These are phyloP conservation scores for Perizoma affinitatum DNA, from an alignment of 2,888 invertebrate species.

Conservation along the genomic window DNA sequence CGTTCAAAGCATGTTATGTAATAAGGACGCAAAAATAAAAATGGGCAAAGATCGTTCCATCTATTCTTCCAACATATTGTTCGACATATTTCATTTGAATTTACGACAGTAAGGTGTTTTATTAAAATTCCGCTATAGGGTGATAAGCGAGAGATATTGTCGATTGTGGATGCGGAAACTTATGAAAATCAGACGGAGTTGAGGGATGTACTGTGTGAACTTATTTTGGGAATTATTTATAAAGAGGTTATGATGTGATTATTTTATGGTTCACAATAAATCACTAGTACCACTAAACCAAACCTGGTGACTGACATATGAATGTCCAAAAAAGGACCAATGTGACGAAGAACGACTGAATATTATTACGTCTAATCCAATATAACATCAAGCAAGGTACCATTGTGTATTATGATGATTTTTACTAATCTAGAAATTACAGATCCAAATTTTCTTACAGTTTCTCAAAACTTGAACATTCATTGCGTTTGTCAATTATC, in stretches of 20 bases:
- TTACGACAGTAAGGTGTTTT: slow-evolving; percentile 57
- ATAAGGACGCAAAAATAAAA: slow-evolving; percentile 34
- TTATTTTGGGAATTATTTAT: slow-evolving; percentile 2
- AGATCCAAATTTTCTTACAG: no score
- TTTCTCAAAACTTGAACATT: slow-evolving; percentile 7
- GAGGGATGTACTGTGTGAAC: neutral
- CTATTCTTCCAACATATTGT: slow-evolving; percentile 43
- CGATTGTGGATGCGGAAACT: slow-evolving; percentile 37
- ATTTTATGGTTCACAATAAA: no score
- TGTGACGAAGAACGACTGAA: no score
- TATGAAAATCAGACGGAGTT: slow-evolving; percentile 29
- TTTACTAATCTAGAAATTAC: no score
- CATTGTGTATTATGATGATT: no score
- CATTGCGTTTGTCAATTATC: slow-evolving; percentile 6
- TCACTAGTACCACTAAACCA: no score
- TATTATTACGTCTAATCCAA: no score
- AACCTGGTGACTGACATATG: no score
- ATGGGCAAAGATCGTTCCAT: slow-evolving; percentile 25
- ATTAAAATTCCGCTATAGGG: slow-evolving; percentile 58
- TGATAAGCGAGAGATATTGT: slow-evolving; percentile 51
- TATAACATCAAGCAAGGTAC: no score
- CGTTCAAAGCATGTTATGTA: slow-evolving; percentile 21
- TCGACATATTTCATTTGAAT: slow-evolving; percentile 59
- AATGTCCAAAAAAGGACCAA: no score
- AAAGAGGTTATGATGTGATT: neutral